Conservation (phyloP, 1,140 invertebrate species). For the Matsumurasca onukii region DNA sequence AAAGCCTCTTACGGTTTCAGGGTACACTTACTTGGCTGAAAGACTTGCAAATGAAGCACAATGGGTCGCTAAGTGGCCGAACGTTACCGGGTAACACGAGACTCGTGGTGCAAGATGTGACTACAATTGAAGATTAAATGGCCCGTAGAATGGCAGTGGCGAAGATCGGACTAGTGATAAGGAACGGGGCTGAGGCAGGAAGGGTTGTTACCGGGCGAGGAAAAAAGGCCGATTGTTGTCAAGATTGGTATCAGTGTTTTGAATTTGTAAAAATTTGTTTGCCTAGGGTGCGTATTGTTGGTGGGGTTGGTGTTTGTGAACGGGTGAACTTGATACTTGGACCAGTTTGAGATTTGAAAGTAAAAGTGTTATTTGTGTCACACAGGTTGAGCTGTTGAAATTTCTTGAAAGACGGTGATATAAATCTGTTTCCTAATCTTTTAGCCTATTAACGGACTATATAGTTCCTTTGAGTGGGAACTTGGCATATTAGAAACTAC, state of each 20-base stretch:
- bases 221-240: slow-evolving; percentile 2
- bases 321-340: not conserved
- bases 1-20: slow-evolving; percentile 17
- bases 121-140: slow-evolving; percentile 25
- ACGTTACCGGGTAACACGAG: slow-evolving; percentile 12
- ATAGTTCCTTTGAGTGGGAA: too few species aligned
- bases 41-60: slow-evolving; percentile 21
- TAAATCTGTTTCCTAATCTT: too few species aligned
- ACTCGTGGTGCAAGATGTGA: not conserved
- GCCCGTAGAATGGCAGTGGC: not conserved
- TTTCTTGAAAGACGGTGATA: too few species aligned
- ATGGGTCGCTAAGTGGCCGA: not conserved
- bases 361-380: not conserved
- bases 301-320: too few species aligned
- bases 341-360: not conserved
- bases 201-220: not conserved
- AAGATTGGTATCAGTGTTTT: slow-evolving; percentile 9
- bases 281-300: not conserved
- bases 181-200: not conserved
- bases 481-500: too few species aligned
- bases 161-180: slow-evolving; percentile 16
- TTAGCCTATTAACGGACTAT: too few species aligned
- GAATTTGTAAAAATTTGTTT: slow-evolving; percentile 20
- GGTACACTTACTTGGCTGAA: not conserved
- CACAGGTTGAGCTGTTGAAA: too few species aligned